Base-by-base conservation (phyloP, 2,888 invertebrate species). In the Alcis repandata region DNA sequence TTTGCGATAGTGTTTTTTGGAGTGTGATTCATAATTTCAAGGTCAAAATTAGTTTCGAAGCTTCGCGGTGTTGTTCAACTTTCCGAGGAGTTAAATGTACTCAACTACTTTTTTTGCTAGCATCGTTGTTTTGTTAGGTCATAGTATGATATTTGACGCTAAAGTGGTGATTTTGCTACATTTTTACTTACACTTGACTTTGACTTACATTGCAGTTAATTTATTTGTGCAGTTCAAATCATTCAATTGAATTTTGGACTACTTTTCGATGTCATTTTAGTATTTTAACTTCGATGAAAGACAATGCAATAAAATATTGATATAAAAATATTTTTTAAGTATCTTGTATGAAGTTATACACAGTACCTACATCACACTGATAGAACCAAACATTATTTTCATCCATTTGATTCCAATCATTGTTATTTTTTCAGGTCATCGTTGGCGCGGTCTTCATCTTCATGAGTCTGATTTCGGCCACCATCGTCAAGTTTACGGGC, bases 401-500 rank as follows among this genome's bases (percentile, higher is more conserved):
- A 27, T 36, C 7, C 9, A 36, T 36, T 36, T 36, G 8, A 3
- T 27, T 36, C 36, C 1, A 11, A 3, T 11, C 9, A 7, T 36
- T 17, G 8, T 45, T 11, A n/a, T 19, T 6, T 40, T 68, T 68
- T 9, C 83, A 93, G 93, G 92, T 92, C 0, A 53, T 82, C 10
- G 84, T 87, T 0, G 93, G 91, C 0, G 87, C 85, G 0, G 79
- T 89, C 0, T 86, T 83, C 62, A 91, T 92, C 51, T 38, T 75
- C 0, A 90, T 89, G 85, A 89, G 84, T 62, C 43, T 92, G 0
- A 46, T 92, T 19, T 89, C 93, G 17, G 91, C 92, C 0, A 58
- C 79, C 1, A 76, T 88, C 27, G 88, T 93, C 1, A 92, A 90
- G 58, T 58, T 75, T 1, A 80, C 87, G 0, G 93, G 92, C 8